Evolutionary conservation across 2,113 vertebrate genomes (phyloP).

Genomic region (Argyrosomus japonicus): DNA sequence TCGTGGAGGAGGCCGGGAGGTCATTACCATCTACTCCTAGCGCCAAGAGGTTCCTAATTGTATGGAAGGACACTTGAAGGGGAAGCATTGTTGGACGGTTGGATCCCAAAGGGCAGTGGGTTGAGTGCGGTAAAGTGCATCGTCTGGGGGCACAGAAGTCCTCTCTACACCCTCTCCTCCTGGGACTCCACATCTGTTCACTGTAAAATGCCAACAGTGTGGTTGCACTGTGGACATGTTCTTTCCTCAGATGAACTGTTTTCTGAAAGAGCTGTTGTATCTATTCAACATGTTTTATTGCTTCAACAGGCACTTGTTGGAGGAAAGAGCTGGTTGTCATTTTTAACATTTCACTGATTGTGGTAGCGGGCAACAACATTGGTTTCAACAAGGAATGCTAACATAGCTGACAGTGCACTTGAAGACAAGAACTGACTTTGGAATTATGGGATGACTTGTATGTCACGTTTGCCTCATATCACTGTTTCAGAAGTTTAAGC

Average conservation of each 20-base stretch:
- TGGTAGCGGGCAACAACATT: neutral
- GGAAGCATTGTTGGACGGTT: neutral
- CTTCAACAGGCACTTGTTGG: neutral
- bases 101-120: neutral
- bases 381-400: conserved; percentile 1
- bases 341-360: conserved; percentile 19
- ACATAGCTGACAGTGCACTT: neutral
- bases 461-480: neutral
- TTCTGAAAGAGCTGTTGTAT: neutral
- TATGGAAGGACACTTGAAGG: neutral
- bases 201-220: neutral
- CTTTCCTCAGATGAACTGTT: neutral
- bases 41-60: neutral
- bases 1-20: conserved; percentile 94
- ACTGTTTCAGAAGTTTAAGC: neutral
- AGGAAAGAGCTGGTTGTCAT: neutral
- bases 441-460: neutral
- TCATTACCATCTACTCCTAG: conserved; percentile 97
- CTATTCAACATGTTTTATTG: neutral
- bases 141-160: neutral
- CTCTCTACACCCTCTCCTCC: neutral
- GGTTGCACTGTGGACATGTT: neutral
- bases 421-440: neutral
- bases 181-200: neutral
- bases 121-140: neutral